Conservation (phyloP, 2,888 invertebrate genomes). For the Hetaerina titia region DNA sequence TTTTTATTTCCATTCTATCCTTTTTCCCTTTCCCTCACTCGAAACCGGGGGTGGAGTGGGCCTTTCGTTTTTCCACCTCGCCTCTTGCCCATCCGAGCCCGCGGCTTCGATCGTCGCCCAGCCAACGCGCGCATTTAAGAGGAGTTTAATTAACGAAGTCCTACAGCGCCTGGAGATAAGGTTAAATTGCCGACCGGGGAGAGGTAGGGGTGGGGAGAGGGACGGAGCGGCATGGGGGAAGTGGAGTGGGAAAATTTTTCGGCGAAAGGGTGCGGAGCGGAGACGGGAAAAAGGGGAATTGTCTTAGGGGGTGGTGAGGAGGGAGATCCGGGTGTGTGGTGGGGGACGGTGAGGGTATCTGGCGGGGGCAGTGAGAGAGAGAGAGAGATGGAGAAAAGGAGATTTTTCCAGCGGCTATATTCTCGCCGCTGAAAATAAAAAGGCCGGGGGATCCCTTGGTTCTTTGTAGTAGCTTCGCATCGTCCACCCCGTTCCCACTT, state of each 20-base stretch:
- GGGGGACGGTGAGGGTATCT: not conserved
- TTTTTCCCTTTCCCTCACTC: not conserved
- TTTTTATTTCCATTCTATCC: not conserved
- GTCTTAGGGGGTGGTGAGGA: not conserved
- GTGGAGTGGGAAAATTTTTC: not conserved
- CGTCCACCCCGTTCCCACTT: not conserved
- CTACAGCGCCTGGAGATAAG: conserved; percentile 66
- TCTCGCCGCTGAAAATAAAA: conserved; percentile 63
- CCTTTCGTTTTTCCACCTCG: not conserved
- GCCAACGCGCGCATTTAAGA: conserved; percentile 59
- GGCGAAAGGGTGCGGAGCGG: not conserved
- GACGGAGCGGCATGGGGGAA: not conserved
- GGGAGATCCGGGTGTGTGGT: not conserved
- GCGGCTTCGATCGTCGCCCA: conserved; percentile 60
- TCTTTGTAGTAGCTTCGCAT: conserved; percentile 55
- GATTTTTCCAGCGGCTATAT: conserved; percentile 56
- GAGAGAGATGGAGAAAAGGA: not conserved
- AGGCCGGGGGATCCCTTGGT: conserved; percentile 28
- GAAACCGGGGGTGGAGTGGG: not conserved
- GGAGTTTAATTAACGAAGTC: conserved; percentile 66
- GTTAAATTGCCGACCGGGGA: conserved; percentile 59
- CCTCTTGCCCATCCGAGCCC: not conserved
- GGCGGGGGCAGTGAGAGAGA: not conserved
- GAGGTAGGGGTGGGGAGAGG: not conserved
- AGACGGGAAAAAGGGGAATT: not conserved